These are phyloP conservation scores for Hapalemur alaotrensis DNA, from an alignment of 2,797 vertebrate genomes.

Conservation along the genomic window DNA sequence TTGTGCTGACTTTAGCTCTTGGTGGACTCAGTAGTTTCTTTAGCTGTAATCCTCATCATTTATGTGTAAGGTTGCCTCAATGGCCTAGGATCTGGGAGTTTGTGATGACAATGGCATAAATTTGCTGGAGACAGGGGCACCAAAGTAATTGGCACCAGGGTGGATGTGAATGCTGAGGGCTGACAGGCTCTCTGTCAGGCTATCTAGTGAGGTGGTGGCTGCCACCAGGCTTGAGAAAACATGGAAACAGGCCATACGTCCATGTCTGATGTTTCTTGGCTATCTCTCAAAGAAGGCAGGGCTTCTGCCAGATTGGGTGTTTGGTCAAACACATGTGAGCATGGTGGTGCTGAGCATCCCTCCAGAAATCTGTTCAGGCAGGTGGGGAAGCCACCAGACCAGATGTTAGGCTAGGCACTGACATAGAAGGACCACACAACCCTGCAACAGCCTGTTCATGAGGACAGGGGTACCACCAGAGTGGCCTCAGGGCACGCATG, in stretches of 20 bases:
- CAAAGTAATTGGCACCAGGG: background rate
- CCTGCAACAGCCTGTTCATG: too few species aligned
- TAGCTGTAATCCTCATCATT: background rate
- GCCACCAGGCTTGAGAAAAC: background rate
- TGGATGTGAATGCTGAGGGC: too few species aligned
- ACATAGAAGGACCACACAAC: too few species aligned
- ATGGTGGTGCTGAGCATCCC: too few species aligned
- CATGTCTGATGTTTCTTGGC: too few species aligned
- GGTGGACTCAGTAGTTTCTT: background rate
- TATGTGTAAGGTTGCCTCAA: background rate
- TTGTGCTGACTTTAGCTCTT: background rate
- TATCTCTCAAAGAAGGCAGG: too few species aligned
- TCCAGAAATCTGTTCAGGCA: background rate
- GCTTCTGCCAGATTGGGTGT: too few species aligned
- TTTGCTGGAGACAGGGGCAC: background rate
- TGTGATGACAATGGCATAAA: background rate
- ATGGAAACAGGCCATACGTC: background rate
- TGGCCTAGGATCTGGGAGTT: background rate
- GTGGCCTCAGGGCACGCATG: too few species aligned
- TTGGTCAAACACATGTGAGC: too few species aligned
- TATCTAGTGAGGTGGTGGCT: background rate
- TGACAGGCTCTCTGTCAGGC: background rate
- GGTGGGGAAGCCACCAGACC: background rate
- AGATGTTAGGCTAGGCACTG: background rate
- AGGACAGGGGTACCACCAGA: too few species aligned